Conservation (phyloP, 1,140 invertebrate species). For the Drosophila ambigua region DNA sequence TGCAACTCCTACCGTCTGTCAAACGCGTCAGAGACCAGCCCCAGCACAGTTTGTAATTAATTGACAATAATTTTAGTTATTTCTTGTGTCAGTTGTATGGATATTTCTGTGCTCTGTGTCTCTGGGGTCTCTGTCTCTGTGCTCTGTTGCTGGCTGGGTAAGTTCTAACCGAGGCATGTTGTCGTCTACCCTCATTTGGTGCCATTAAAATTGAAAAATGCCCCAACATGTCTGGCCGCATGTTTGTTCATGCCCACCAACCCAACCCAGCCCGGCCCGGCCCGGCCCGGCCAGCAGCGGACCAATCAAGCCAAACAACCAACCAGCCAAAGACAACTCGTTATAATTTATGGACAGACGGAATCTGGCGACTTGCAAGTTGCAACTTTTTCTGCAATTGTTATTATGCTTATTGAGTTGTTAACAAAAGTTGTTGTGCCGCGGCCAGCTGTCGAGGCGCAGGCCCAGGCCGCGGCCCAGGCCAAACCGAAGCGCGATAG, state of each 20-base stretch:
- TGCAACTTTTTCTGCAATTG: constrained; percentile 46
- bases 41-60: constrained; percentile 70
- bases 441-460: constrained; percentile 1
- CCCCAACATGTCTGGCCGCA: constrained; percentile 44
- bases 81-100: constrained; percentile 51
- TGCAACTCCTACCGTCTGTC: constrained; percentile 77
- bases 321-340: constrained; percentile 23
- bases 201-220: constrained; percentile 76
- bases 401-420: constrained; percentile 60
- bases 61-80: constrained; percentile 81
- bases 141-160: constrained; percentile 1
- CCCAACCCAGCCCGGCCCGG: not conserved
- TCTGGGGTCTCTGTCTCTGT: no score
- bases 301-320: constrained; percentile 18
- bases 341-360: constrained; percentile 50
- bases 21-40: constrained; percentile 73
- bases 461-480: constrained; percentile 3
- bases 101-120: constrained; percentile 18
- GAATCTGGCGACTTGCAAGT: constrained; percentile 8
- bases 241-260: constrained; percentile 52
- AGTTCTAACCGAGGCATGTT: constrained; percentile 44
- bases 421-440: constrained; percentile 47
- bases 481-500: constrained; percentile 50
- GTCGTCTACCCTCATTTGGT: constrained; percentile 63
- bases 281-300: not conserved